Conservation (phyloP, 2,113 vertebrate species). For the Oophaga pumilio region DNA sequence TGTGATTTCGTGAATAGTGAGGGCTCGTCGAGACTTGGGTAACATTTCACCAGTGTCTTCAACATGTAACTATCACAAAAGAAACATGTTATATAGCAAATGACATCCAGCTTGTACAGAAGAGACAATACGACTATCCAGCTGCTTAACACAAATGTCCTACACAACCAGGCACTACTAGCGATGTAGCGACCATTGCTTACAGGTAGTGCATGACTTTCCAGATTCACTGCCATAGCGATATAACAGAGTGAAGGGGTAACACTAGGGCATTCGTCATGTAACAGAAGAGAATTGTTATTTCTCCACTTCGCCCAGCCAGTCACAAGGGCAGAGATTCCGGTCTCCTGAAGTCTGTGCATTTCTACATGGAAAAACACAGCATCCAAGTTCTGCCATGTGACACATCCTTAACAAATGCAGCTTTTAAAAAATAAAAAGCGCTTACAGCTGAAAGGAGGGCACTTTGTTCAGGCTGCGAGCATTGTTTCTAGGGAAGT, state of each 20-base stretch:
- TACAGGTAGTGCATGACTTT: not conserved
- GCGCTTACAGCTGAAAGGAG: not conserved
- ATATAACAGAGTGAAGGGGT: not conserved
- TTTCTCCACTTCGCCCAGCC: not conserved
- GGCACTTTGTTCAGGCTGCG: not conserved
- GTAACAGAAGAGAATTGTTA: not conserved
- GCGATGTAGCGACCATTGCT: not conserved
- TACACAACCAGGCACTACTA: not conserved
- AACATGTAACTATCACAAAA: constrained; percentile 89
- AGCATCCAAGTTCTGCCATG: not conserved
- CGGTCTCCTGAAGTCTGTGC: not conserved
- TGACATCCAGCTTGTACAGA: not conserved
- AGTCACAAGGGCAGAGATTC: constrained; percentile 11
- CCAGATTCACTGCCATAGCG: constrained; percentile 4
- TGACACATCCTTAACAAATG: constrained; percentile 18
- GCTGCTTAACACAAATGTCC: not conserved
- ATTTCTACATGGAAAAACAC: not conserved
- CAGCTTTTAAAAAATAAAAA: constrained; percentile 28
- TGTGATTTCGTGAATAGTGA: constrained; percentile 97
- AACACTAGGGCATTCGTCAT: not conserved
- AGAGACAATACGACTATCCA: not conserved
- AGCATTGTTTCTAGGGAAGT: not conserved
- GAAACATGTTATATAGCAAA: not conserved
- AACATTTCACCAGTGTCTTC: constrained; percentile 94
- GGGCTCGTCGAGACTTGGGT: constrained; percentile 95